Base-by-base conservation (phyloP, 2,888 invertebrate species). In the Microplitis manilae region DNA sequence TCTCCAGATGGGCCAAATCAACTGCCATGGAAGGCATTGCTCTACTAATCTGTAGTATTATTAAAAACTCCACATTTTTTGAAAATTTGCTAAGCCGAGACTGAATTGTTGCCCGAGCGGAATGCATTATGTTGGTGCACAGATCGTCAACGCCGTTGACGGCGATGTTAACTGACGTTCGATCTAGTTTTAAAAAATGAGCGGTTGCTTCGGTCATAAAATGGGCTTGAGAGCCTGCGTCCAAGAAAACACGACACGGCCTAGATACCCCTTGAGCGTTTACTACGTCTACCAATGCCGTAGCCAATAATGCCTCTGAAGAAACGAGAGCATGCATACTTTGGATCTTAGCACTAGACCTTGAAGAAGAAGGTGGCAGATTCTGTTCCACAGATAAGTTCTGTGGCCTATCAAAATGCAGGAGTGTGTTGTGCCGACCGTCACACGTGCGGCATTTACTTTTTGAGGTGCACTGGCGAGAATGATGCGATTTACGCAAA, bases 11-110 rank as follows among this genome's bases (percentile, higher is more conserved):
- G 2, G 38, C 62, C 1, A 67, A 15, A 15, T 83, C 65, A 30
- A 83, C 68, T 17, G 61, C 41, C 8, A 75, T 40, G 8, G 75
- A 64, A 2, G 84, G 84, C n/a, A 81, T 61, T 40, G 79, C 75
- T 39, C 77, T 79, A 7, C 81, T 83, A 38, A 84, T 83, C 59
- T 79, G 71, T 13, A 76, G 79, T 8, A 83, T 39, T 6, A 83
- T 64, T 17, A 80, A 68, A 67, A 79, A 82, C 5, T 75, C 77
- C 0, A 81, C 15, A 7, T 9, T 68, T 9, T 79, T 64, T 40
- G 59, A 69, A 70, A 73, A 84, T n/a, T 39, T 69, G 7, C 77
- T 75, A 64, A 68, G 65, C 38, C 50, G 72, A 0, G 81, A 81
- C 6, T 71, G 59, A 6, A 82, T 72, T 0, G n/a, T 71, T 1